These are phyloP conservation scores for Steromphala cineraria DNA, from an alignment of 2,888 invertebrate species.

Conservation along the genomic window DNA sequence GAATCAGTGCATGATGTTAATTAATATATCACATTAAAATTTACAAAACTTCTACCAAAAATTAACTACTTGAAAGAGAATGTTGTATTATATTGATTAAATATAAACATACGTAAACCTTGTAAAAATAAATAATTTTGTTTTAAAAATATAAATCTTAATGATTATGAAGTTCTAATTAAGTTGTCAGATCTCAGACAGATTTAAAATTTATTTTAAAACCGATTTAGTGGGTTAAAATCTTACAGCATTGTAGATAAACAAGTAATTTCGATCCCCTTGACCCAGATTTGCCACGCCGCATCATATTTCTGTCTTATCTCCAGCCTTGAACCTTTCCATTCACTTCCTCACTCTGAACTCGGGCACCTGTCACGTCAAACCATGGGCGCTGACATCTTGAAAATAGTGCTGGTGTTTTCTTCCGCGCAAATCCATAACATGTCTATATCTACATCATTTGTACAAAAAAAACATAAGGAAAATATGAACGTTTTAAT, in stretches of 20 bases:
- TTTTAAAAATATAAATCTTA: too few species aligned
- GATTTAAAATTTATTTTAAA: too few species aligned
- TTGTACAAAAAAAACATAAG: not conserved
- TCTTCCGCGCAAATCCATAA: not conserved
- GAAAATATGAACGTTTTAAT: not conserved
- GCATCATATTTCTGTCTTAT: not conserved
- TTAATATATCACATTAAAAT: too few species aligned
- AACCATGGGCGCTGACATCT: conserved; percentile 53
- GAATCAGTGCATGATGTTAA: too few species aligned
- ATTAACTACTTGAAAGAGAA: too few species aligned
- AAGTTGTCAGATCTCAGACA: too few species aligned
- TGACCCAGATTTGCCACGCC: not conserved
- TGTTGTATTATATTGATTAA: too few species aligned
- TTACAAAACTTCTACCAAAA: too few species aligned
- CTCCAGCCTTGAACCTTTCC: not conserved
- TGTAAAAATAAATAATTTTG: too few species aligned
- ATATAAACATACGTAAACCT: too few species aligned
- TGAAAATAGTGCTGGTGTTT: conserved; percentile 23
- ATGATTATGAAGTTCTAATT: too few species aligned
- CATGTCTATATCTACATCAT: not conserved
- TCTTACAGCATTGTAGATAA: conserved; percentile 59
- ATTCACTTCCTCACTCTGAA: not conserved
- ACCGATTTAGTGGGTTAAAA: not conserved
- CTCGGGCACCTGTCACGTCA: not conserved
- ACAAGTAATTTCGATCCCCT: conserved; percentile 37